phyloP scores from a whole-genome alignment of 2,888 invertebrate species.

The Cheilosia urbana region DNA sequence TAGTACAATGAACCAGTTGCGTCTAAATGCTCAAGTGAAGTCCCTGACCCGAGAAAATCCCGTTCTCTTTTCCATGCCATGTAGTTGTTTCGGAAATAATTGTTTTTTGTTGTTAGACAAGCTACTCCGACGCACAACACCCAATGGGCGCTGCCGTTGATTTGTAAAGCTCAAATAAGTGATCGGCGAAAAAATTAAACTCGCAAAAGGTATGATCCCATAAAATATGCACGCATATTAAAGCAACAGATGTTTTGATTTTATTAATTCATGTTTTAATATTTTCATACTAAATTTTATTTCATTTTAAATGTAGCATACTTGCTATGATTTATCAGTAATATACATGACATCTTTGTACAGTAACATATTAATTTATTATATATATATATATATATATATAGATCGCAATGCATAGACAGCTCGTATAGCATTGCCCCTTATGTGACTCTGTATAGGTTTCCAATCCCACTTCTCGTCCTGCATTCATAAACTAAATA shows the following conservation, averaged over 20 bases:
- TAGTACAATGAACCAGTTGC: no score
- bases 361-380: slow-evolving; percentile 45
- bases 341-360: slow-evolving; percentile 63
- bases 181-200: no score
- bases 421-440: slow-evolving; percentile 14
- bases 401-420: slow-evolving; percentile 17
- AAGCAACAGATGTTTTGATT: slow-evolving; percentile 61
- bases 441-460: slow-evolving; percentile 7
- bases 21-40: no score
- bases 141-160: no score
- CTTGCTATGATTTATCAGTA: slow-evolving; percentile 51
- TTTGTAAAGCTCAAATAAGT: no score
- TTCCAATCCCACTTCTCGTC: neutral
- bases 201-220: neutral
- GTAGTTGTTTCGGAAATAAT: no score
- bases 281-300: slow-evolving; percentile 55
- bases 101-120: no score
- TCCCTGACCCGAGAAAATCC: no score
- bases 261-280: slow-evolving; percentile 58
- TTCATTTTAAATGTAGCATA: slow-evolving; percentile 50
- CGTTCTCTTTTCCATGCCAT: no score
- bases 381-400: neutral
- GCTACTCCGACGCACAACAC: no score
- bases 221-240: slow-evolving; percentile 14
- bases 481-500: slow-evolving; percentile 31